A percentile compares a stretch with the other conserved stretches of the same genome.
phyloP scores from a whole-genome alignment of 2,888 invertebrate genomes.

The Melangyna quadrimaculata region DNA sequence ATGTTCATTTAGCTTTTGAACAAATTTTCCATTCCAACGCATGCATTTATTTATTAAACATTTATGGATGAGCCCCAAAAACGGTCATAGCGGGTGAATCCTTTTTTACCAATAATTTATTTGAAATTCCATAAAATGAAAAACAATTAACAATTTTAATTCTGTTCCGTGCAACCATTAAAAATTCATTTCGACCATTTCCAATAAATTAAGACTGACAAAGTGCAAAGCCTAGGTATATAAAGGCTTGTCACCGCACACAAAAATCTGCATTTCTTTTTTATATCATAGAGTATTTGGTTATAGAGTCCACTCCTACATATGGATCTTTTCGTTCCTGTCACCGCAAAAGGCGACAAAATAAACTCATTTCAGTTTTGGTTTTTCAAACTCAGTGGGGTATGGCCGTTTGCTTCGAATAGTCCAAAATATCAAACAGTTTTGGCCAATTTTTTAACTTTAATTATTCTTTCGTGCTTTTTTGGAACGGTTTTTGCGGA shows the following conservation, averaged over 20 bases:
- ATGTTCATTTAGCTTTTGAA: conserved; percentile 5
- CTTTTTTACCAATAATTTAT: conserved; percentile 49
- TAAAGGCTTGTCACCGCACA: not conserved
- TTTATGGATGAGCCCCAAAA: conserved; percentile 44
- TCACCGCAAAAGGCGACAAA: conserved; percentile 26
- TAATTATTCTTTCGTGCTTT: conserved; percentile 43
- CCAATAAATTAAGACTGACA: conserved; percentile 31
- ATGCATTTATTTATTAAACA: conserved; percentile 52
- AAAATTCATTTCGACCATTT: conserved; percentile 37
- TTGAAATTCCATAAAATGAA: conserved; percentile 56
- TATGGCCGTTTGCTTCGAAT: conserved; percentile 63
- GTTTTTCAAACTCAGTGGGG: conserved; percentile 64
- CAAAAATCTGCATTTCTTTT: not conserved
- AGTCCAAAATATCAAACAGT: not conserved
- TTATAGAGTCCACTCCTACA: not conserved
- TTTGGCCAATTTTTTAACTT: conserved; percentile 17
- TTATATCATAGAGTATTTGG: not conserved
- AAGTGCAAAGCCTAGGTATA: not conserved
- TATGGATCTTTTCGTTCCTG: conserved; percentile 30
- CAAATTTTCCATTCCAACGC: not conserved
- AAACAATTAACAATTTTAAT: conserved; percentile 57
- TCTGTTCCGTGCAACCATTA: conserved; percentile 28
- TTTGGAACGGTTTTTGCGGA: conserved; percentile 56
- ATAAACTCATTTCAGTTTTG: conserved; percentile 44
- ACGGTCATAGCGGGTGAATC: conserved; percentile 23